Base-by-base conservation (phyloP, 2,797 vertebrate genomes). In the Anomalospiza imberbis region DNA sequence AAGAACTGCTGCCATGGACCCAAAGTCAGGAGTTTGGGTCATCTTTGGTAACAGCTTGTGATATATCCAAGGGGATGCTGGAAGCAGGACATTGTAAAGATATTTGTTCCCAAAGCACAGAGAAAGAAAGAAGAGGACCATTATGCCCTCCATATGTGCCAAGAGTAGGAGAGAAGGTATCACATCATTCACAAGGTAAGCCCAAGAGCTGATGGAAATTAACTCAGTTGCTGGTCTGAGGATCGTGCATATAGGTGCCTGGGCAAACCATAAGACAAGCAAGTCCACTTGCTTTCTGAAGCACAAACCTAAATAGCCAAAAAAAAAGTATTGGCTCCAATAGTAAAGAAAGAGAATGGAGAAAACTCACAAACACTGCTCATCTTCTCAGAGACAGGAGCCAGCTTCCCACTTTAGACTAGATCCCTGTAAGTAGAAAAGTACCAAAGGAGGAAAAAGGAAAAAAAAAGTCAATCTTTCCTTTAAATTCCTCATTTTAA, bases 401-500 rank as follows among this genome's bases (percentile, higher is more conserved):
- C 14, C 47, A 89, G 62, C 21, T 91, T 51, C 24, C 48, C 54
- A 32, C 9, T 32, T 55, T 26, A 62, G 40, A 93, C 79, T 1
- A 73, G 36, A 58, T 42, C 8, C 10, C 10, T 0, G 2, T 85
- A 83, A 83, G 61, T 51, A 85, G 50, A 80, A 94, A 91, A 66
- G 9, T 18, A 18, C 3, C 50, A 48, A 12, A 66, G 31, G 22
- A 17, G 5, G 24, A 26, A 61, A 70, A 80, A 58, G 4, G 3
- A 88, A 68, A 53, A 8, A 7, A 8, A 7, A 73, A 67, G 22
- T 67, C 42, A 74, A 76, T 36, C 18, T 31, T 77, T 53, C 22
- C 58, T 85, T 73, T 92, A 68, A 92, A 85, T 92, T 74, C 60
- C 45, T 81, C 68, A 42, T 91, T 89, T 89, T 78, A 83, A 44